Evolutionary conservation across 53 echinoderm and acorn worm genomes (phyloP), one percentile per base, ranked within the genome.

Genomic region (Temnopleurus reevesii): DNA sequence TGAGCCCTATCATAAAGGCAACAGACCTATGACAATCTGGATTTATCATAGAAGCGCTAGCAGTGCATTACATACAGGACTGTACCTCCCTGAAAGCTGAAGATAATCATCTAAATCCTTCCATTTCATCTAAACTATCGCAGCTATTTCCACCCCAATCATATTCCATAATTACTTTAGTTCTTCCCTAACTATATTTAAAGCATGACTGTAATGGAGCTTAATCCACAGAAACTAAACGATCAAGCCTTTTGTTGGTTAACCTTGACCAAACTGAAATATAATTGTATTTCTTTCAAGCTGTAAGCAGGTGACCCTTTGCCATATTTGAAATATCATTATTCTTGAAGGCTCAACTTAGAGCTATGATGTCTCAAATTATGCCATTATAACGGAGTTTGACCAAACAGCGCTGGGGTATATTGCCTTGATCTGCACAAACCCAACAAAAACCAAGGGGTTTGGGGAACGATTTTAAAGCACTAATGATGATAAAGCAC

Each of bases 191-290:
- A 5, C 35, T 71, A n/a, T n/a, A n/a, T 64, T 71, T n/a, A 35
- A 2, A 41, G 71, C 0, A 5, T 71, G 71, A 71, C 23, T 43
- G 71, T 71, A 71, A 71, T 41, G 71, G 41, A 71, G 71, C 71
- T 41, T 71, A 43, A 71, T 43, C 71, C 71, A 38, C 41, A 3
- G 71, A 71, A 71, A 71, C 41, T 71, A 36, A 71, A 71, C 28
- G 36, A 71, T 38, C 2, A 41, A 41, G 38, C 9, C 56, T 21
- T 41, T 71, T 43, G 71, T 41, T 36, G 43, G 2, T 27, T 1
- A 27, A 71, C 71, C 71, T 71, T 71, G 71, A 71, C 71, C 71
- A 71, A 21, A 71, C n/a, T 71, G 71, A 66, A 66, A 38, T 23
- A 38, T 71, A 19, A 71, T 71, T 65, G 65, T 34, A 33, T 18